Evolutionary conservation across 2,888 invertebrate genomes (phyloP).

Genomic region (Drosophila meridionalis): DNA sequence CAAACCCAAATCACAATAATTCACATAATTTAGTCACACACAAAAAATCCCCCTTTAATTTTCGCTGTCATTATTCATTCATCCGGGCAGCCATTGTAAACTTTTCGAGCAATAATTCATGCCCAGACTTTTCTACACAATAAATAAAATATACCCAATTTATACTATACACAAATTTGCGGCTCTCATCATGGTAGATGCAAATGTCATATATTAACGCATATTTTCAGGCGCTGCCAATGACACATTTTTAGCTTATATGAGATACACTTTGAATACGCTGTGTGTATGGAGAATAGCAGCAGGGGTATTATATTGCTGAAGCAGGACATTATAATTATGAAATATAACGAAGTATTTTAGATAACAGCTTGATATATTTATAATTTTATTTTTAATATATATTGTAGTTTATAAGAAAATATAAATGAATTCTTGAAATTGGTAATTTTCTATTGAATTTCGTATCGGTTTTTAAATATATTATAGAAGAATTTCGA

Average conservation of each 20-base stretch:
- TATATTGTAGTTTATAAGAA: no score
- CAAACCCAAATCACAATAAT: conserved; percentile 35
- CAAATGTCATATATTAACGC: conserved; percentile 45
- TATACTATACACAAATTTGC: conserved; percentile 14
- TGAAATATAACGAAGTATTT: not conserved
- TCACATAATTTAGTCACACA: conserved; percentile 21
- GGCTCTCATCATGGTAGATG: conserved; percentile 28
- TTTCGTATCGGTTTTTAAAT: no score
- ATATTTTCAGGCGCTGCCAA: conserved; percentile 43
- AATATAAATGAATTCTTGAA: no score
- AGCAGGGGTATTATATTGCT: not conserved
- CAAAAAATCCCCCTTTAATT: conserved; percentile 59
- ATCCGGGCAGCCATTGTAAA: conserved; percentile 38
- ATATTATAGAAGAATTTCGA: no score
- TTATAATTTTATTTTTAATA: no score
- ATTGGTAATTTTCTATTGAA: no score
- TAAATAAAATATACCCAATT: not conserved
- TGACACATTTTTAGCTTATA: conserved; percentile 19
- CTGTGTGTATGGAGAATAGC: not conserved
- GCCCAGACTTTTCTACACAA: conserved; percentile 7
- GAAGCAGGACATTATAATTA: not conserved
- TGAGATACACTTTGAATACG: conserved; percentile 25
- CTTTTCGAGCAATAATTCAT: conserved; percentile 46
- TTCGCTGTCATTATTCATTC: conserved; percentile 70
- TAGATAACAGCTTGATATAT: no score